phyloP scores from a whole-genome alignment of 2,888 invertebrate genomes.

The Eupithecia tripunctaria region DNA sequence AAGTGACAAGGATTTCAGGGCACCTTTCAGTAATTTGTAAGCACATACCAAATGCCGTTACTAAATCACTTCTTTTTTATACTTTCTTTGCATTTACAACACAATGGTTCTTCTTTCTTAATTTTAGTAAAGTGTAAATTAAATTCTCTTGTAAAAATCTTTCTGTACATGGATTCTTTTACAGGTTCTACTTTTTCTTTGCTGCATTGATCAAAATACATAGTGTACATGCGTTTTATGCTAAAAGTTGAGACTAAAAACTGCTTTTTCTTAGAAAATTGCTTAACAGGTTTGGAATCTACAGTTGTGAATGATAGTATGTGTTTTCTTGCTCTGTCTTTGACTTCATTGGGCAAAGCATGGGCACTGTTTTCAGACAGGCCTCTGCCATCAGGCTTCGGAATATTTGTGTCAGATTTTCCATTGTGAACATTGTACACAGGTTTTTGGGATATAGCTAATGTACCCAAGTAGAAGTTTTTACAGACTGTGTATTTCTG shows the following conservation, averaged over 20 bases:
- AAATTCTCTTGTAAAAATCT: conserved; percentile 75
- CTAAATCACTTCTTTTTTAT: conserved; percentile 65
- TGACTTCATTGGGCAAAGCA: conserved; percentile 64
- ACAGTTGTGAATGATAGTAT: conserved; percentile 68
- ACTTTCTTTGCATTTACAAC: conserved; percentile 71
- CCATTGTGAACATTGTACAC: conserved; percentile 77
- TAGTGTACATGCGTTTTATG: conserved; percentile 73
- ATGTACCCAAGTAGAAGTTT: conserved; percentile 76
- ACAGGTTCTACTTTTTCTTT: conserved; percentile 62
- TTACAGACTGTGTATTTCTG: conserved; percentile 73
- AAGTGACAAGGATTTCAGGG: background rate
- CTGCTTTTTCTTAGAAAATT: conserved; percentile 71
- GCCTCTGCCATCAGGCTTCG: conserved; percentile 76
- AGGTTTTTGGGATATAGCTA: conserved; percentile 78
- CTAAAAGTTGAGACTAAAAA: conserved; percentile 66
- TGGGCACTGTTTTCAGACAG: conserved; percentile 69
- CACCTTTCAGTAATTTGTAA: background rate
- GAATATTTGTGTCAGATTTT: conserved; percentile 76
- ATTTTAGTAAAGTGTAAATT: conserved; percentile 72
- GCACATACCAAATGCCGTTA: conserved; percentile 10
- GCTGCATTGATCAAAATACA: conserved; percentile 67
- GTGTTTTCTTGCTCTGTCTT: conserved; percentile 72
- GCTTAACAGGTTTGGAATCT: conserved; percentile 68
- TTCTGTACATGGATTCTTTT: conserved; percentile 79
- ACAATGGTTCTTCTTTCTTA: conserved; percentile 64